These are phyloP conservation scores for Lissocephala sabroskyi DNA, from an alignment of 2,888 invertebrate species.

Conservation along the genomic window DNA sequence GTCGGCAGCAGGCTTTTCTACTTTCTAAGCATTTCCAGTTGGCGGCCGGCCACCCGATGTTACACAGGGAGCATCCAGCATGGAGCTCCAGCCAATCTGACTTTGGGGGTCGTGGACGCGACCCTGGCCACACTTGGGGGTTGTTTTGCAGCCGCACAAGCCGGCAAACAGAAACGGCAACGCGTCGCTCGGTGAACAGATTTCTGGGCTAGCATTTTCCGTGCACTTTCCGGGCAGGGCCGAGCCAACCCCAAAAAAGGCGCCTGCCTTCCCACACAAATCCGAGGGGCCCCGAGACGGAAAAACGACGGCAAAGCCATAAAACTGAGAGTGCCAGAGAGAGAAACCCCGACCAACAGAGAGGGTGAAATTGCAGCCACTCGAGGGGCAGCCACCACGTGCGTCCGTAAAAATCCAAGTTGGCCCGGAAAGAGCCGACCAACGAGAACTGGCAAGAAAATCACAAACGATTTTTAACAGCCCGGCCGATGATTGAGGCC, in stretches of 20 bases:
- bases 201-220: neutral
- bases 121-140: slow-evolving; percentile 14
- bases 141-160: slow-evolving; percentile 23
- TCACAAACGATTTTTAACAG: too few relatives aligned
- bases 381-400: too few relatives aligned
- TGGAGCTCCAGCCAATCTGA: neutral
- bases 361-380: too few relatives aligned
- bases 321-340: neutral
- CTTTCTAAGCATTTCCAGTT: neutral
- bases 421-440: too few relatives aligned
- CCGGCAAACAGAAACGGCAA: slow-evolving; percentile 22
- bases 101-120: neutral
- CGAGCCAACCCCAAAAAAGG: too few relatives aligned
- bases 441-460: too few relatives aligned
- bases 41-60: too few relatives aligned
- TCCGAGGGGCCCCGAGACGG: too few relatives aligned
- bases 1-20: slow-evolving; percentile 4
- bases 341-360: too few relatives aligned
- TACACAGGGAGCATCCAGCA: neutral
- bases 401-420: too few relatives aligned
- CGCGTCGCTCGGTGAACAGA: neutral
- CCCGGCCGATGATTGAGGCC: too few relatives aligned
- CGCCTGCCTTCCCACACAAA: neutral
- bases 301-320: neutral
- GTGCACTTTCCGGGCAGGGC: neutral